phyloP scores from a whole-genome alignment of 2,888 invertebrate species.

The Heteropelma amictum region DNA sequence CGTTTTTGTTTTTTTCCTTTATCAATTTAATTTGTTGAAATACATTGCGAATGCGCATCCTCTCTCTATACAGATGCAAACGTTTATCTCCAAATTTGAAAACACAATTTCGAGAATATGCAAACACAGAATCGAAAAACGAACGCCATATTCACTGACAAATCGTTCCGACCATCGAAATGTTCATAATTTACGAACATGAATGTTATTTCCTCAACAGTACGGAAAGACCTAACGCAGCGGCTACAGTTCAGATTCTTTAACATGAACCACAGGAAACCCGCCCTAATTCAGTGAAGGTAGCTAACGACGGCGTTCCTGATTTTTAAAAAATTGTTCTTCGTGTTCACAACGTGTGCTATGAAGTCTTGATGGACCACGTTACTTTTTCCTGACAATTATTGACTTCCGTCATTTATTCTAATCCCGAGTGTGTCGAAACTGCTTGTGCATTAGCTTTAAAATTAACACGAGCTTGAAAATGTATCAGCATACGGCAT shows the following conservation, averaged over 20 bases:
- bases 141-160: constrained; percentile 30
- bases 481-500: neutral
- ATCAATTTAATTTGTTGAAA: neutral
- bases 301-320: constrained; percentile 66
- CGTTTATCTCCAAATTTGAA: neutral
- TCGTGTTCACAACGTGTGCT: neutral
- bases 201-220: constrained; percentile 84
- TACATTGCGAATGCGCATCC: neutral
- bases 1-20: too few species aligned
- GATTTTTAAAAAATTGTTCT: neutral
- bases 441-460: constrained; percentile 32
- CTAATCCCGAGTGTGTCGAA: neutral
- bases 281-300: constrained; percentile 90
- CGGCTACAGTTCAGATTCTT: constrained; percentile 97
- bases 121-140: neutral
- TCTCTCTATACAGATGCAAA: neutral
- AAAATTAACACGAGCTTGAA: constrained; percentile 35
- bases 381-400: neutral
- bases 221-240: constrained; percentile 97
- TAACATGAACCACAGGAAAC: constrained; percentile 93
- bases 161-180: neutral
- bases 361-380: neutral
- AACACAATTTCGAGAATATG: neutral
- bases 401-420: constrained; percentile 8
- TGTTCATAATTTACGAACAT: constrained; percentile 65